Percentiles rank a stretch among this genome's conserved stretches.
Conservation (phyloP, 2,888 invertebrate species). For the Ichneumoninae sp. region DNA sequence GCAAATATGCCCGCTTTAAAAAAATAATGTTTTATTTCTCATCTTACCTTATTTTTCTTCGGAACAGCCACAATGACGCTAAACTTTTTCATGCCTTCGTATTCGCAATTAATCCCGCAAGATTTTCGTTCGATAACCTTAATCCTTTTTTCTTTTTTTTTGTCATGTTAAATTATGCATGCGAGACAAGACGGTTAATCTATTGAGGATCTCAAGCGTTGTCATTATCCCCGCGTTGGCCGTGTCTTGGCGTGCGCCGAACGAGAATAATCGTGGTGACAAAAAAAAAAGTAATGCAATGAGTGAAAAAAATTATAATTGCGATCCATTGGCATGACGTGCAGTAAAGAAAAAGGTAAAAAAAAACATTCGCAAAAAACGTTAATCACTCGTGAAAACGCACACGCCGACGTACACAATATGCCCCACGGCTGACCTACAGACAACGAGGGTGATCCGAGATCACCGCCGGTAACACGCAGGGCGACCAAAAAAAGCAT, state of each 20-base stretch:
- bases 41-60: constrained; percentile 49
- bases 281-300: constrained; percentile 27
- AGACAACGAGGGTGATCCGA: constrained; percentile 15
- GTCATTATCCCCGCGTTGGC: constrained; percentile 10
- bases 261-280: constrained; percentile 12
- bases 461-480: constrained; percentile 64
- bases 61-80: constrained; percentile 17
- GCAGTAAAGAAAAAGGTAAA: constrained; percentile 47
- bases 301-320: constrained; percentile 38
- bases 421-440: constrained; percentile 36
- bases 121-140: background rate
- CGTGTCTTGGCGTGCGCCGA: constrained; percentile 25
- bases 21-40: background rate
- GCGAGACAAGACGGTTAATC: constrained; percentile 47
- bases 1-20: background rate
- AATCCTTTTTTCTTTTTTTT: background rate
- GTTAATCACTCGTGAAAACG: constrained; percentile 39
- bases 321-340: constrained; percentile 61
- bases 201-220: constrained; percentile 39
- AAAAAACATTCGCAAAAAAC: constrained; percentile 37
- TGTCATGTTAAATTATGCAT: constrained; percentile 37
- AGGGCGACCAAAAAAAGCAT: constrained; percentile 76
- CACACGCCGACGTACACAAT: constrained; percentile 37
- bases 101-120: background rate
- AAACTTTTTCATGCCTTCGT: background rate